Conservation (phyloP, 2,113 vertebrate genomes). For the Coptodon bakossiorum region DNA sequence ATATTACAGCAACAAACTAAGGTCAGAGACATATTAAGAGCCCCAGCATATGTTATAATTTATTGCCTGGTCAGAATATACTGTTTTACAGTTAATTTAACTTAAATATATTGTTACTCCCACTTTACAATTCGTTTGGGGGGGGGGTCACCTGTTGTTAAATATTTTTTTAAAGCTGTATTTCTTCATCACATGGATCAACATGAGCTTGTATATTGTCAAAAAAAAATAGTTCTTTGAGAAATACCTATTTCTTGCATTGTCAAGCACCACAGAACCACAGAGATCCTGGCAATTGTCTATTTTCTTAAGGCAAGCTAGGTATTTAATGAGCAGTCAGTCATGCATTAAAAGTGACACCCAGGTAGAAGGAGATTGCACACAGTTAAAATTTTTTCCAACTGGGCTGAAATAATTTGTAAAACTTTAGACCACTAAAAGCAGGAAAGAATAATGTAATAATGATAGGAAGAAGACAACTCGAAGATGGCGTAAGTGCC, state of each 20-base stretch:
- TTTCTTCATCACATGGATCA: background rate
- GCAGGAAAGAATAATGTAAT: background rate
- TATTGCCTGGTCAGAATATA: background rate
- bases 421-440: background rate
- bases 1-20: background rate
- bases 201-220: background rate
- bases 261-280: background rate
- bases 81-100: background rate
- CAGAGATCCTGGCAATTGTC: background rate
- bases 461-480: background rate
- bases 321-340: constrained; percentile 4
- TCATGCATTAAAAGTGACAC: background rate
- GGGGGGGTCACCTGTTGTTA: rapidly evolving
- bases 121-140: background rate
- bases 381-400: background rate
- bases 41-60: background rate
- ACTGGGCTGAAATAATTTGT: background rate
- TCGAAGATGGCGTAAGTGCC: background rate
- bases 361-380: background rate
- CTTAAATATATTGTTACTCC: background rate
- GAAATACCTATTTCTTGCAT: background rate
- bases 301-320: background rate
- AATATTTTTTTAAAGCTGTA: background rate
- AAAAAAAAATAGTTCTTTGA: background rate
- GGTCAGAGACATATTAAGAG: background rate